Percentiles rank a stretch among this genome's conserved stretches.
Conservation (phyloP, 2,113 vertebrate species). For the Tor tambroides region DNA sequence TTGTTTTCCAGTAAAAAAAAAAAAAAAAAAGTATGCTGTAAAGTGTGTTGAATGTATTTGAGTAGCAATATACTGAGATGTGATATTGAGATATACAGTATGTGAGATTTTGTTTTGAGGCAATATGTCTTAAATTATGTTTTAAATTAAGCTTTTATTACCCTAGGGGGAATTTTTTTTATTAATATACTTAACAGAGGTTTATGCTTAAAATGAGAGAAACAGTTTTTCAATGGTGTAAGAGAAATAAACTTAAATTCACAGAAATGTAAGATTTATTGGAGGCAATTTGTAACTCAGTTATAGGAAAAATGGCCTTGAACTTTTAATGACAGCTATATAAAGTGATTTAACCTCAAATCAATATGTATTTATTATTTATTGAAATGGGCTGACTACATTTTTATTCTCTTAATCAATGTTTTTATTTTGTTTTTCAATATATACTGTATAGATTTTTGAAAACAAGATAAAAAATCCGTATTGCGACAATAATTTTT, state of each 20-base stretch:
- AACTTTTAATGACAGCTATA: background rate
- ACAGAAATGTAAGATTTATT: background rate
- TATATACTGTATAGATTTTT: background rate
- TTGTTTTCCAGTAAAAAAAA: background rate
- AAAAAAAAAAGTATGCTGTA: background rate
- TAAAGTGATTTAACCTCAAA: background rate
- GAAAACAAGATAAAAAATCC: background rate
- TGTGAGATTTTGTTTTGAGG: background rate
- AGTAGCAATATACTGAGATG: background rate
- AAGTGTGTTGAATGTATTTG: background rate
- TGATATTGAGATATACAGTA: background rate
- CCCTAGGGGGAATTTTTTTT: background rate
- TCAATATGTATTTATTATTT: background rate
- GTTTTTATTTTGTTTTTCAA: background rate
- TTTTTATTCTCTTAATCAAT: background rate
- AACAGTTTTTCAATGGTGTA: background rate
- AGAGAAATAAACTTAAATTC: background rate
- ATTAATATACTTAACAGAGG: background rate
- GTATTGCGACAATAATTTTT: background rate
- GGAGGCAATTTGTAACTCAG: background rate
- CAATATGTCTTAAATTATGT: background rate
- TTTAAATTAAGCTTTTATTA: background rate
- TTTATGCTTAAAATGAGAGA: background rate
- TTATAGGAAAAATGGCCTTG: background rate
- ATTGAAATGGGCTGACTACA: background rate